Percentiles rank a stretch among this genome's conserved stretches.
phyloP scores from a whole-genome alignment of 2,797 vertebrate genomes.

The Diceros bicornis region DNA sequence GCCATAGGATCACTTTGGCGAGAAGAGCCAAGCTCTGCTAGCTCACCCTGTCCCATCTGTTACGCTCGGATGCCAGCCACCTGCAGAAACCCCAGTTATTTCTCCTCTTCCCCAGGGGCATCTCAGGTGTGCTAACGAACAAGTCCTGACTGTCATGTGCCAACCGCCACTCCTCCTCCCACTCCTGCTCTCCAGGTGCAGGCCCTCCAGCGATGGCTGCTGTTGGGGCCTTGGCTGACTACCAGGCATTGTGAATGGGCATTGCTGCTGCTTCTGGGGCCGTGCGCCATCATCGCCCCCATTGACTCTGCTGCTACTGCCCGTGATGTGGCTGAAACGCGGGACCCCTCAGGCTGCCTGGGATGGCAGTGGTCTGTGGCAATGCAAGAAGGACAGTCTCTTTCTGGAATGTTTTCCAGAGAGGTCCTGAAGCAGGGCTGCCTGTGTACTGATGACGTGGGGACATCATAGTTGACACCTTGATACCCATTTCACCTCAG shows the following conservation, averaged over 20 bases:
- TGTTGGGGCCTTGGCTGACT: background rate
- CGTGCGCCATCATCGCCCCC: accelerated
- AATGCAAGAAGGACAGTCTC: background rate
- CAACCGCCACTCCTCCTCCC: background rate
- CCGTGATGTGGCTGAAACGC: accelerated
- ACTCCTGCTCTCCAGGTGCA: background rate
- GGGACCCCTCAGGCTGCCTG: background rate
- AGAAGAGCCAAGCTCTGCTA: background rate
- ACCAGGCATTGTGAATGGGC: background rate
- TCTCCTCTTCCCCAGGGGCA: background rate
- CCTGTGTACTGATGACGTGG: background rate
- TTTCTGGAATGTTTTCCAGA: background rate
- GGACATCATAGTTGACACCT: background rate
- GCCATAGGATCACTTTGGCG: background rate
- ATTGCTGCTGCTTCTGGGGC: background rate
- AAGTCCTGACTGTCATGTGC: background rate
- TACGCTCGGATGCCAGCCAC: background rate
- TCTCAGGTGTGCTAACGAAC: background rate
- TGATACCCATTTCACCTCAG: background rate
- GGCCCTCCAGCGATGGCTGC: background rate
- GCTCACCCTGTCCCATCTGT: background rate
- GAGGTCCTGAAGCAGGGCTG: background rate
- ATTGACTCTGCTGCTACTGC: background rate
- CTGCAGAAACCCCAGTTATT: background rate
- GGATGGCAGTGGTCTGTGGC: background rate